Evolutionary conservation across 2,888 invertebrate genomes (phyloP).

Genomic region (Molanna angustata): DNA sequence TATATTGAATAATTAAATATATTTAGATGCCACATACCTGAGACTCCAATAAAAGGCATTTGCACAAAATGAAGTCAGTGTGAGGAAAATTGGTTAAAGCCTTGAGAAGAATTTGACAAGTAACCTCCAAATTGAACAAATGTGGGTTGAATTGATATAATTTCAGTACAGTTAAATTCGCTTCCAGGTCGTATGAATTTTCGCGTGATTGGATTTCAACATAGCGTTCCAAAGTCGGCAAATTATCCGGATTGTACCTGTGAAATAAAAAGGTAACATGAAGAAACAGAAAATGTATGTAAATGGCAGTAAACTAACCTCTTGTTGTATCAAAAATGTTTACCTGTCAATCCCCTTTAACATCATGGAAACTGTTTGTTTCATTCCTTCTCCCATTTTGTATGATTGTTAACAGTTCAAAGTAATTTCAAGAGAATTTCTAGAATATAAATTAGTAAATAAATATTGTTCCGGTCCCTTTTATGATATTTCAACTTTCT

Average conservation of each 20-base stretch:
- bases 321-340: slow-evolving; percentile 7
- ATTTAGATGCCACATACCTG: slow-evolving; percentile 54
- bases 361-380: slow-evolving; percentile 81
- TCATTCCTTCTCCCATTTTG: slow-evolving; percentile 79
- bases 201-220: slow-evolving; percentile 91
- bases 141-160: slow-evolving; percentile 95
- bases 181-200: slow-evolving; percentile 95
- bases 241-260: slow-evolving; percentile 97
- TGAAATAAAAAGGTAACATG: slow-evolving; percentile 34
- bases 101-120: slow-evolving; percentile 88
- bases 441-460: no score
- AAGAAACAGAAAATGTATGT: neutral
- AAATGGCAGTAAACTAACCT: neutral
- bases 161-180: slow-evolving; percentile 94
- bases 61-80: slow-evolving; percentile 96
- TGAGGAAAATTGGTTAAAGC: slow-evolving; percentile 96
- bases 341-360: slow-evolving; percentile 92
- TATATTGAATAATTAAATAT: no score
- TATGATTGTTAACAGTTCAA: no score
- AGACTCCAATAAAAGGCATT: slow-evolving; percentile 85
- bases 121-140: slow-evolving; percentile 78
- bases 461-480: no score
- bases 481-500: no score
- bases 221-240: slow-evolving; percentile 85
- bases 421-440: no score